Conservation (phyloP, 2,113 vertebrate genomes). For the Tupaia tana region DNA sequence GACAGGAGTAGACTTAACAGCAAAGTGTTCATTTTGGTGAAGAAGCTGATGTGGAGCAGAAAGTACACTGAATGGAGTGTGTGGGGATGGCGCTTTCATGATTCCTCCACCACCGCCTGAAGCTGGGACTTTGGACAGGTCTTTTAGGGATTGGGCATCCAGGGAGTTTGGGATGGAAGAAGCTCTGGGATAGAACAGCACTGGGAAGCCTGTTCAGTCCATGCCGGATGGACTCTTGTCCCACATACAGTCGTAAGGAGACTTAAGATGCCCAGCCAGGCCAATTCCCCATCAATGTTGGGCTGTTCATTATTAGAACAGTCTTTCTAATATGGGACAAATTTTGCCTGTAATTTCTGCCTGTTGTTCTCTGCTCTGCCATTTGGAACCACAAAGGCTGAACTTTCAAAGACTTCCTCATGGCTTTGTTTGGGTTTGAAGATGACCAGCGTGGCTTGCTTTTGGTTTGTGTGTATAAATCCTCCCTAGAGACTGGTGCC, state of each 20-base stretch:
- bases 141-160: neutral
- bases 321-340: neutral
- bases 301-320: neutral
- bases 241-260: neutral
- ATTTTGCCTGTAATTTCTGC: neutral
- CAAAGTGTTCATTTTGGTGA: neutral
- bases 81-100: neutral
- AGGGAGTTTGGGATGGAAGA: neutral
- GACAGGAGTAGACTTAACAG: neutral
- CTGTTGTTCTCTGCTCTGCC: neutral
- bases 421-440: neutral
- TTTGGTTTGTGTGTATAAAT: neutral
- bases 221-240: neutral
- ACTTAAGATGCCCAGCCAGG: neutral
- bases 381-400: neutral
- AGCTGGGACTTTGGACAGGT: neutral
- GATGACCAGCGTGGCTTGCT: neutral
- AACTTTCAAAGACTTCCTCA: neutral
- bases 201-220: neutral
- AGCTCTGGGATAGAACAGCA: neutral
- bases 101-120: neutral
- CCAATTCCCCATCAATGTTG: neutral
- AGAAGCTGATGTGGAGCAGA: neutral
- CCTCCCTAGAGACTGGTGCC: neutral
- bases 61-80: neutral